Evolutionary conservation across 2,797 vertebrate genomes (phyloP).

Genomic region (Carduelis carduelis): DNA sequence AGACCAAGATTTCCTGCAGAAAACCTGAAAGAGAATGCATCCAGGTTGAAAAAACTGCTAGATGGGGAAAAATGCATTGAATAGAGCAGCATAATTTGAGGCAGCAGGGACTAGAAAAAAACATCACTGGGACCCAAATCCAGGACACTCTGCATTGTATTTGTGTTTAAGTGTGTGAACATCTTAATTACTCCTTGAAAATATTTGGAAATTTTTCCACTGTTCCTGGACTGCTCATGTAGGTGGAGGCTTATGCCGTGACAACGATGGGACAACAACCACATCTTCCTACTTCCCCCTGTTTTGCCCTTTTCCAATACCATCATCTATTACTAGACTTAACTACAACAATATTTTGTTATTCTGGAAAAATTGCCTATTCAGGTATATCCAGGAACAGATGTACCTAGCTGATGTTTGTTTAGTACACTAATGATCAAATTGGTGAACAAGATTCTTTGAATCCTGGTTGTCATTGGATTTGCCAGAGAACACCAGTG

Average conservation of each 20-base stretch:
- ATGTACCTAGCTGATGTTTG: neutral
- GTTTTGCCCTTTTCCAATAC: neutral
- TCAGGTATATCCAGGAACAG: neutral
- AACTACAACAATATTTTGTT: neutral
- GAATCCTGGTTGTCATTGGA: neutral
- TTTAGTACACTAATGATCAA: neutral
- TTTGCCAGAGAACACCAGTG: neutral
- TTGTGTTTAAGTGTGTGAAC: neutral
- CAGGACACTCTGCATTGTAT: neutral
- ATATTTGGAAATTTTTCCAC: neutral
- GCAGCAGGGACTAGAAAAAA: neutral
- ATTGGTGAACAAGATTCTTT: neutral
- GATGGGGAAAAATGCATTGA: neutral
- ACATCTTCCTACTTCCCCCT: neutral
- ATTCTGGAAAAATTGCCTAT: neutral
- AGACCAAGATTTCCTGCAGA: neutral
- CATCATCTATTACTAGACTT: neutral
- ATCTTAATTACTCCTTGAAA: neutral
- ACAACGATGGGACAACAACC: rapidly evolving
- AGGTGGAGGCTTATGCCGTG: rapidly evolving
- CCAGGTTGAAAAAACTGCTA: neutral
- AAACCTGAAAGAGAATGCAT: neutral
- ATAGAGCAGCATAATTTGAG: neutral
- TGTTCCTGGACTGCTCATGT: neutral
- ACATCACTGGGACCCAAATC: neutral